Percentiles rank a stretch among this genome's conserved stretches.
These are phyloP conservation scores for Cydia pomonella DNA, from an alignment of 1,140 invertebrate genomes.

Conservation along the genomic window DNA sequence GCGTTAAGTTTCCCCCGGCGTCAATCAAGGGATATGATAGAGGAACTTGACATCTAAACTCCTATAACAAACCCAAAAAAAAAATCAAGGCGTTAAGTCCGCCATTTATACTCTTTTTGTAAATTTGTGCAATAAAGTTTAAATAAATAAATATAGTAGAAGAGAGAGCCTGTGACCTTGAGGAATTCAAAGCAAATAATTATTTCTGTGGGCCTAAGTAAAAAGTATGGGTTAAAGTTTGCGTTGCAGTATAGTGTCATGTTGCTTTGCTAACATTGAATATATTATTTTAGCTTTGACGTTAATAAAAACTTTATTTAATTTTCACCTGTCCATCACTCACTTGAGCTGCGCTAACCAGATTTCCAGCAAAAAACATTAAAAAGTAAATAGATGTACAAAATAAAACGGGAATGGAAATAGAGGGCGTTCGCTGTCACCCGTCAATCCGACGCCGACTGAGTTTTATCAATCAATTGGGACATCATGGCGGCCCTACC, in stretches of 20 bases:
- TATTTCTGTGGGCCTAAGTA: too few relatives aligned
- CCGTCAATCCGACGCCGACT: background rate
- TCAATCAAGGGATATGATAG: too few relatives aligned
- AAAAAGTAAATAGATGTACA: slow-evolving; percentile 8
- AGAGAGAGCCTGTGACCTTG: too few relatives aligned
- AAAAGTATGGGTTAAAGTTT: too few relatives aligned
- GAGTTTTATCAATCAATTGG: slow-evolving; percentile 31
- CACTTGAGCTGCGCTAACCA: background rate
- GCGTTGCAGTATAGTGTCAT: background rate
- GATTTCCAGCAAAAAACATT: background rate
- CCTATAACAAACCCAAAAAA: too few relatives aligned
- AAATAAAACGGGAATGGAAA: slow-evolving; percentile 1
- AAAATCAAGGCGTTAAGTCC: too few relatives aligned
- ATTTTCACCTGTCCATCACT: background rate
- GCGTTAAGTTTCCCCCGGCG: too few relatives aligned
- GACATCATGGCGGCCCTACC: background rate
- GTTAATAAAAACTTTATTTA: background rate
- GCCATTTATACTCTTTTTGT: too few relatives aligned
- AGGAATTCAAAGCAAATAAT: too few relatives aligned
- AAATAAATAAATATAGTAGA: too few relatives aligned
- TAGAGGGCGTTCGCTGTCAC: background rate
- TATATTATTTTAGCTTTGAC: background rate
- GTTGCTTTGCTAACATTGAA: background rate
- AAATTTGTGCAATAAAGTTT: too few relatives aligned
- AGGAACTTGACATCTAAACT: too few relatives aligned